Evolutionary conservation across 2,113 vertebrate species (phyloP).

Genomic region (Pelecanoides urinatrix): DNA sequence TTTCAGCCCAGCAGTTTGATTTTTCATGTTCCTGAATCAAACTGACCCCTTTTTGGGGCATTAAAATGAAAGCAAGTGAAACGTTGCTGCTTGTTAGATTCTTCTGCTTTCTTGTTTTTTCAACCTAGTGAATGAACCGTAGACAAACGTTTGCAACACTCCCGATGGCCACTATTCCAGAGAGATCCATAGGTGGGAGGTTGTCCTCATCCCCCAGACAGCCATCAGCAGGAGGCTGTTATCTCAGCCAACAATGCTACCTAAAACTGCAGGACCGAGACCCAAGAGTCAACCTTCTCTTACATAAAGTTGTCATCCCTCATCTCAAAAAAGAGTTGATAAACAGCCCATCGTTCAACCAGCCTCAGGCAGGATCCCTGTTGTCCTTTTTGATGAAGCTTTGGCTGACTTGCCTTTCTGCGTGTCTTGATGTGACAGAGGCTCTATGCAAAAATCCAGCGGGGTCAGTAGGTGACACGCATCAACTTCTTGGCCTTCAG

Average conservation of each 20-base stretch:
- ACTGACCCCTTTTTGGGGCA: not conserved
- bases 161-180: fast-evolving
- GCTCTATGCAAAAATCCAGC: not conserved
- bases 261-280: not conserved
- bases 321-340: not conserved
- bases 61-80: not conserved
- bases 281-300: not conserved
- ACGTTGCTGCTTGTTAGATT: not conserved
- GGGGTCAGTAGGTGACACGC: not conserved
- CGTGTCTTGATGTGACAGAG: fast-evolving
- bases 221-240: not conserved
- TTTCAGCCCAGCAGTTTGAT: not conserved
- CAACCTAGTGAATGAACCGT: not conserved
- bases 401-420: not conserved
- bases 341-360: not conserved
- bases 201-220: not conserved
- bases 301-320: not conserved
- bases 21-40: not conserved
- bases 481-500: not conserved
- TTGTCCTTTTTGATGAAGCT: not conserved
- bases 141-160: not conserved
- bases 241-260: not conserved
- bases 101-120: not conserved
- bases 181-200: not conserved
- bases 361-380: not conserved